Evolutionary conservation across 2,888 invertebrate genomes (phyloP).

Genomic region (Lepetodrilus schrolli): DNA sequence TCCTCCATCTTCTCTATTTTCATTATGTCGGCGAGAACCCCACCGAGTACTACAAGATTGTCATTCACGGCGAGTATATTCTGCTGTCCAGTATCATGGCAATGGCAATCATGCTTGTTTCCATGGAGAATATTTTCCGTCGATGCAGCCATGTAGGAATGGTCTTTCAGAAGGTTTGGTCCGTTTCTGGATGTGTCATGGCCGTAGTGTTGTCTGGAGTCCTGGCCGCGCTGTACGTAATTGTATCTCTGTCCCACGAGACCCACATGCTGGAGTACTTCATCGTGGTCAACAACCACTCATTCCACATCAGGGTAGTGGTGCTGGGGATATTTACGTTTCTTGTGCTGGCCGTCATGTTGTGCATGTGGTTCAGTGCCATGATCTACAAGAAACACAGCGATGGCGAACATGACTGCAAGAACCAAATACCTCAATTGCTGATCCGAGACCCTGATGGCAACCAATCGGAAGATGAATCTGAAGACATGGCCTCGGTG

Average conservation of each 20-base stretch:
- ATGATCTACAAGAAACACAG: conserved; percentile 7
- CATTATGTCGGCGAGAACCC: conserved; percentile 37
- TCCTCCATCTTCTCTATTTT: conserved; percentile 53
- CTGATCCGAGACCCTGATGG: conserved; percentile 9
- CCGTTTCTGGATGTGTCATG: conserved; percentile 27
- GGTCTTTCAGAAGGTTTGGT: conserved; percentile 36
- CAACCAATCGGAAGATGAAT: conserved; percentile 18
- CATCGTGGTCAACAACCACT: conserved; percentile 2
- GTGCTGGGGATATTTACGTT: conserved; percentile 17
- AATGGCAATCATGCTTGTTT: conserved; percentile 50
- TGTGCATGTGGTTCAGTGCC: neutral
- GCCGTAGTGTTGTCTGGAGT: neutral
- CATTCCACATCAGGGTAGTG: conserved; percentile 16
- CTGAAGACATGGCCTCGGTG: conserved; percentile 21
- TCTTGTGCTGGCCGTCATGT: conserved; percentile 5
- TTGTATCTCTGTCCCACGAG: conserved; percentile 7
- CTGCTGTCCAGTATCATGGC: conserved; percentile 52
- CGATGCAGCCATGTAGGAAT: conserved; percentile 31
- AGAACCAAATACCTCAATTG: neutral
- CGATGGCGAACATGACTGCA: conserved; percentile 4
- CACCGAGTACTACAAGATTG: conserved; percentile 48
- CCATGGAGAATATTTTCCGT: conserved; percentile 34
- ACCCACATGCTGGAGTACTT: conserved; percentile 2
- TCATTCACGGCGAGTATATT: conserved; percentile 56
- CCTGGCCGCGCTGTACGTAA: neutral